Base-by-base conservation (phyloP, 2,888 invertebrate species). In the Drosophila robusta region DNA sequence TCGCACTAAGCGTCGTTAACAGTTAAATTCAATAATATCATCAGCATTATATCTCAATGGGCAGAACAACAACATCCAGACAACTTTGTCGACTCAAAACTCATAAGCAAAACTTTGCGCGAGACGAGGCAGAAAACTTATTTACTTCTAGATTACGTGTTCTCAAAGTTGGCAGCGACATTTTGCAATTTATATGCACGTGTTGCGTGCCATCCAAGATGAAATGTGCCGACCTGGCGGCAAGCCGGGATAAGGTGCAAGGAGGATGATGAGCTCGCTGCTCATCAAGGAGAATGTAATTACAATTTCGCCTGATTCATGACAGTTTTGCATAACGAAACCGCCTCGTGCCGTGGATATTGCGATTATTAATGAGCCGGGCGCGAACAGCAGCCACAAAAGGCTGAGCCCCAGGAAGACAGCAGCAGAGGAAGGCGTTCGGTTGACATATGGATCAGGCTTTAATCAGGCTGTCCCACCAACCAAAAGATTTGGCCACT, bases 161-260 rank as follows among this genome's bases (percentile, higher is more conserved):
- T 78, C 56, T 63, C 68, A 66, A 77, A 79, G 67, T 87, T 77
- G 55, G 56, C 69, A 84, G 61, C 76, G 73, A 67, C 76, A 89
- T 81, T 84, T 82, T 79, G 85, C 67, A 87, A 81, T 89, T 89
- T 89, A 89, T 87, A 87, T 84, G 87, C 89, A 89, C 89, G 89
- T 87, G 78, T 71, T 87, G 75, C 75, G 52, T 65, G 70, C 72
- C 50, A 78, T 60, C 67, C 78, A 54, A 88, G 87, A 80, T 83
- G 89, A 88, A 75, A 83, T 84, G 75, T 80, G 66, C 54, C 70
- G 54, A 57, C 60, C 46, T 47, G 39, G 6, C 41, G 18, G n/a
- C 5, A 29, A 41, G 24, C 39, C 69, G 34, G n/a, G 39, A 49
- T 12, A n/a, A 18, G n/a, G 34, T 18, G 18, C 41, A 12, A 16